Conservation (phyloP, 2,113 vertebrate species). For the Jacana jacana region DNA sequence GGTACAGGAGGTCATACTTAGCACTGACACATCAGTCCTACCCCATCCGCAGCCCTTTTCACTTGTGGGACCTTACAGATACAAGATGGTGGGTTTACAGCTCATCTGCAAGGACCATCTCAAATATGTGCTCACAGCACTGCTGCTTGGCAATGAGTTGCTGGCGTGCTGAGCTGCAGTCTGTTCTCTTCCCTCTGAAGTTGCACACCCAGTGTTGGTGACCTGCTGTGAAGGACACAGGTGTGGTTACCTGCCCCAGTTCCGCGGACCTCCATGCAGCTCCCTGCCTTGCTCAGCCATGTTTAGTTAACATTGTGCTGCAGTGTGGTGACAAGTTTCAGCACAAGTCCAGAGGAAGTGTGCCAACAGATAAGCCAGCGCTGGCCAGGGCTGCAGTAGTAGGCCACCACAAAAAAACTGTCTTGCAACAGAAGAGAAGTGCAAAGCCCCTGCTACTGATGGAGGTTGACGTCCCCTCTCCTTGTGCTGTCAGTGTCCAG, state of each 20-base stretch:
- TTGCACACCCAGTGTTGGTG: background rate
- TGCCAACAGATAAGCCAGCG: background rate
- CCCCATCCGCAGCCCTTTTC: background rate
- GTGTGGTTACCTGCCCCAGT: background rate
- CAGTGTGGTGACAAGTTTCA: background rate
- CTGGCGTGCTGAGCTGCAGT: background rate
- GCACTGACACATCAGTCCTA: background rate
- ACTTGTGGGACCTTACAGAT: background rate
- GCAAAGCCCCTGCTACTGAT: background rate
- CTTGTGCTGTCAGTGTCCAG: background rate
- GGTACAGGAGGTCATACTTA: background rate
- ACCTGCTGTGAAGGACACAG: background rate
- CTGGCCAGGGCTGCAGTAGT: background rate
- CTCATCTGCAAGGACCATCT: accelerated
- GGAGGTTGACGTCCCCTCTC: background rate
- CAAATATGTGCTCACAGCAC: background rate
- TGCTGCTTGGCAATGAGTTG: background rate
- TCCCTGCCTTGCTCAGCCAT: accelerated
- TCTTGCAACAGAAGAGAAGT: background rate
- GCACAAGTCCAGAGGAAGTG: background rate
- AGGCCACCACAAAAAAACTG: background rate
- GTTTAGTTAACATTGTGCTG: background rate
- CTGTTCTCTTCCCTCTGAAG: background rate
- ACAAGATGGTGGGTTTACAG: accelerated
- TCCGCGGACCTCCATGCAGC: background rate